A percentile compares a stretch with the other conserved stretches of the same genome.
phyloP scores from a whole-genome alignment of 2,888 invertebrate genomes.

The Marronus borbonicus region DNA sequence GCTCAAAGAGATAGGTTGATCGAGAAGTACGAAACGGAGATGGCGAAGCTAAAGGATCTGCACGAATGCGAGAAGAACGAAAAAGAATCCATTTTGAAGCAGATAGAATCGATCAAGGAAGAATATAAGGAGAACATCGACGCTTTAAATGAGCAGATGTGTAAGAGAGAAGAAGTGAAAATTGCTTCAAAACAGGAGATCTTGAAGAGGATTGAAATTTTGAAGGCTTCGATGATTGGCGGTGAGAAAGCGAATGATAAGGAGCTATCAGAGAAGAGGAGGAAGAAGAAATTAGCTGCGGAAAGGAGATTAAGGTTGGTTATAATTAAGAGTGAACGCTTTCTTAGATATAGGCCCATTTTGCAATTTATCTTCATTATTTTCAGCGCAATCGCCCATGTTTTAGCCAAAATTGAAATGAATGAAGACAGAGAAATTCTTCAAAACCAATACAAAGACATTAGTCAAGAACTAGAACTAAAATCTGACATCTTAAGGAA shows the following conservation, averaged over 20 bases:
- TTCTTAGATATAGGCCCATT: not conserved
- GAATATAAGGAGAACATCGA: conserved; percentile 74
- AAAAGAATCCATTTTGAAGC: conserved; percentile 67
- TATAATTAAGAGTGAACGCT: not conserved
- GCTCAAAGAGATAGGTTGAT: conserved; percentile 67
- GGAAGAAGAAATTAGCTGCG: conserved; percentile 79
- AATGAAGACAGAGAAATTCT: conserved; percentile 81
- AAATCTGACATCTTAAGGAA: conserved; percentile 80
- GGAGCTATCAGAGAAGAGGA: conserved; percentile 79
- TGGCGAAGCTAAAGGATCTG: conserved; percentile 68
- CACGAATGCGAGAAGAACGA: conserved; percentile 68
- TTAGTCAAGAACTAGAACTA: conserved; percentile 83
- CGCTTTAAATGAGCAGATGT: conserved; percentile 76
- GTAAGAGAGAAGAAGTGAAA: conserved; percentile 64
- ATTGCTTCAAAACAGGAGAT: conserved; percentile 68
- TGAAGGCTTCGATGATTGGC: conserved; percentile 85
- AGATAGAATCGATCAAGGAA: conserved; percentile 73
- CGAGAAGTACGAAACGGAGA: conserved; percentile 73
- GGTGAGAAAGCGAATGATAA: conserved; percentile 84
- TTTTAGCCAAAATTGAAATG: conserved; percentile 75
- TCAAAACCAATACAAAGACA: conserved; percentile 83
- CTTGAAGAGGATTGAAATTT: conserved; percentile 69
- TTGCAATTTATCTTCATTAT: conserved; percentile 53
- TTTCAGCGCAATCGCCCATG: conserved; percentile 73
- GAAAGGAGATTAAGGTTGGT: conserved; percentile 73